These are phyloP conservation scores for Gymnodraco acuticeps DNA, from an alignment of 2,797 vertebrate genomes.

Conservation along the genomic window DNA sequence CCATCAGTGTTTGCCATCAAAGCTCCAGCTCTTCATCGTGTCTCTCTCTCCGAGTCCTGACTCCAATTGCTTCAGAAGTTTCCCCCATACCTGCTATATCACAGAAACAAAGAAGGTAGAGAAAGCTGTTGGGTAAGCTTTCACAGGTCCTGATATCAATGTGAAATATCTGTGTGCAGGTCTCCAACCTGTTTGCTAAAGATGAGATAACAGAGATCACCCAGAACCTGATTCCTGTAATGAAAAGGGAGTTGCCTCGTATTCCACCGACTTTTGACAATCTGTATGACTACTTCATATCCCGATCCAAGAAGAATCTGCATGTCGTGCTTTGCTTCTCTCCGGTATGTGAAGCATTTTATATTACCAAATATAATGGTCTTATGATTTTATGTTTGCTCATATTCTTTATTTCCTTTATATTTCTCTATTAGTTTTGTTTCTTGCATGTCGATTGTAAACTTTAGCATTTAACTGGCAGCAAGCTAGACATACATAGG, in stretches of 20 bases:
- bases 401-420: background rate
- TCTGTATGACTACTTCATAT: slow-evolving; percentile 91
- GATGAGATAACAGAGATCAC: slow-evolving; percentile 91
- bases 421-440: slow-evolving; percentile 2
- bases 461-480: background rate
- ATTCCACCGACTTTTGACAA: slow-evolving; percentile 85
- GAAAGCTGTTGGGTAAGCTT: background rate
- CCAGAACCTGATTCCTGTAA: slow-evolving; percentile 80
- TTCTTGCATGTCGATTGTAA: background rate
- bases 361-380: background rate
- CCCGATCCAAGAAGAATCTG: slow-evolving; percentile 87
- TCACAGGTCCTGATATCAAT: background rate
- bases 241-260: slow-evolving; percentile 89
- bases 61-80: too few relatives aligned
- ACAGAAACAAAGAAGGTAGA: background rate
- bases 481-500: background rate
- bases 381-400: background rate
- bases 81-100: background rate
- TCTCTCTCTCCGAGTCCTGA: too few relatives aligned
- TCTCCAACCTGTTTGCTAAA: slow-evolving; percentile 90
- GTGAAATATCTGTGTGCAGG: slow-evolving; percentile 75
- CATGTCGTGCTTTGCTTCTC: slow-evolving; percentile 93
- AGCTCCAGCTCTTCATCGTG: too few relatives aligned
- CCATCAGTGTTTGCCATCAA: too few relatives aligned
- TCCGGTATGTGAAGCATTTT: slow-evolving; percentile 71